Base-by-base conservation (phyloP, 1,140 invertebrate species). In the Drepana arcuata region DNA sequence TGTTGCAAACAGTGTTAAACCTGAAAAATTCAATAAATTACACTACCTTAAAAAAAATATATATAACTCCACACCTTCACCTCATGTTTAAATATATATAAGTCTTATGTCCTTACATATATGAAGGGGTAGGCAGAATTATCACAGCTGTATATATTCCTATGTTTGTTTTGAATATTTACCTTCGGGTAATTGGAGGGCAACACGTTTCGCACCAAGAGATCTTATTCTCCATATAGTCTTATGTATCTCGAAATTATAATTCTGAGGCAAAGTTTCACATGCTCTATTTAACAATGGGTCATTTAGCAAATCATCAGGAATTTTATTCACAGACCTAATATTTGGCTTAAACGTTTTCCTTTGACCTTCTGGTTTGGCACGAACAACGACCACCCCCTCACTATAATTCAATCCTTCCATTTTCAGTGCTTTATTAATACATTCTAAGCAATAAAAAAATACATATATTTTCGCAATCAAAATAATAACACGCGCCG, bases 161-260 rank as follows among this genome's bases (percentile, higher is more conserved):
- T n/a, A n/a, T n/a, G n/a, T n/a, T n/a, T n/a, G n/a, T n/a, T n/a
- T n/a, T n/a, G n/a, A n/a, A n/a, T n/a, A n/a, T 9, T 41, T 50
- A 41, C 93, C 98, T 89, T 99, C 98, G 1, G 98, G 98, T 88
- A 99, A 92, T 85, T 99, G 98, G 7, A 99, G 79, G 1, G 95
- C 97, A 0, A 99, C 96, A 66, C 90, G 88, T 82, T 95, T 96
- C 0, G 93, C 89, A 44, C 90, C 88, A 13, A 89, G 83, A 67
- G 93, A 90, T 44, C 88, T 85, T 46, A 99, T 96, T 65, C 95
- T 90, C 97, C 97, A 99, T 72, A 99, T 92, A 0, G 97, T 99
- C 82, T 99, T 99, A 26, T 93, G 93, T 55, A 99, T 91, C 89
- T 99, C 98, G 85, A 99, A 99, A 84, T 98, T 99, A 67, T 99